Conservation (phyloP, 1,140 invertebrate genomes). For the Drosophila nigromelanica region DNA sequence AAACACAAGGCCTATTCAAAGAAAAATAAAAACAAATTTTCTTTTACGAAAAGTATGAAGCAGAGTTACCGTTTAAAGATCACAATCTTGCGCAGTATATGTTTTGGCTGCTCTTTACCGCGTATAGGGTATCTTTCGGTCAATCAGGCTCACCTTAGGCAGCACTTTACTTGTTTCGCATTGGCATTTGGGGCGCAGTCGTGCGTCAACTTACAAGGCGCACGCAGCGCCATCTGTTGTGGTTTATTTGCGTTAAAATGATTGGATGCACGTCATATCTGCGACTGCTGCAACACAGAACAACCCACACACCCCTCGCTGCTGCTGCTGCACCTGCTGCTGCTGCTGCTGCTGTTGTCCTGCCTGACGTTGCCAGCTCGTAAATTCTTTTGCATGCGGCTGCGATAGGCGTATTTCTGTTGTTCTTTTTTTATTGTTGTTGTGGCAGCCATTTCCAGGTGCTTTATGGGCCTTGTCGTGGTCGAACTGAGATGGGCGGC, state of each 20-base stretch:
- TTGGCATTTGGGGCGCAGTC: constrained; percentile 41
- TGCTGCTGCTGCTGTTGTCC: constrained; percentile 10
- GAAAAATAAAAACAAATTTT: too few relatives aligned
- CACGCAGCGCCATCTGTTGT: constrained; percentile 77
- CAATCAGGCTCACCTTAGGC: background rate
- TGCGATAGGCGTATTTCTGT: constrained; percentile 30
- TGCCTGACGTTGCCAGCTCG: constrained; percentile 63
- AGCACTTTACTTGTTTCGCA: constrained; percentile 1
- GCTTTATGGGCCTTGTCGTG: constrained; percentile 76
- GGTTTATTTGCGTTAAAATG: constrained; percentile 82
- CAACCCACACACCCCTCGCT: constrained; percentile 6
- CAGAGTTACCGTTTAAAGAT: too few relatives aligned
- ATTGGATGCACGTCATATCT: constrained; percentile 81
- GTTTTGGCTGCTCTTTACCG: too few relatives aligned
- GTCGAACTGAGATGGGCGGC: constrained; percentile 28
- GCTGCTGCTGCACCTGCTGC: background rate
- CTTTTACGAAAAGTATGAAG: too few relatives aligned
- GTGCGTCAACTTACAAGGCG: constrained; percentile 76
- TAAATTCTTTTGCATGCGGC: constrained; percentile 71
- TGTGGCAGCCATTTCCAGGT: constrained; percentile 66
- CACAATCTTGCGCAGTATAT: too few relatives aligned
- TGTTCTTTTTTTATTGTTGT: constrained; percentile 12
- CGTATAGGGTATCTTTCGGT: background rate
- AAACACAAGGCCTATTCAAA: too few relatives aligned
- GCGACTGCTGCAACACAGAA: constrained; percentile 28